Conservation (phyloP, 2,797 vertebrate genomes). For the Parauchenoglanis ngamensis region DNA sequence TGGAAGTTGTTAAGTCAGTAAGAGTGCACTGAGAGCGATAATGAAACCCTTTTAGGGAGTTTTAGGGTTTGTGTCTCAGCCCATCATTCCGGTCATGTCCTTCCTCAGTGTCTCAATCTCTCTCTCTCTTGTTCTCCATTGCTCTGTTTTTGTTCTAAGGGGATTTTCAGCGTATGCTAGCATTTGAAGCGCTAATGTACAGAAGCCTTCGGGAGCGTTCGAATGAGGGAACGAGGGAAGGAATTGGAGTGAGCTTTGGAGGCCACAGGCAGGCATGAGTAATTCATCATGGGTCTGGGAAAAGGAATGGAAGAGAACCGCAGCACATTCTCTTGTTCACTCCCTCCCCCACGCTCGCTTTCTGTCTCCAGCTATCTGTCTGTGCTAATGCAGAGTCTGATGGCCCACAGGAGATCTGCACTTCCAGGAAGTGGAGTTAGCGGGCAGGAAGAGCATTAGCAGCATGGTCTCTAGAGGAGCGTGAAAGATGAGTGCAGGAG, state of each 20-base stretch:
- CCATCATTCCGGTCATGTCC: not conserved
- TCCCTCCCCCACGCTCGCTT: not conserved
- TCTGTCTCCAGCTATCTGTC: slow-evolving; percentile 57
- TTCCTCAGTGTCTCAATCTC: not conserved
- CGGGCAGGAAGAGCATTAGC: slow-evolving; percentile 77
- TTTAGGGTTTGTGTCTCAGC: slow-evolving; percentile 2
- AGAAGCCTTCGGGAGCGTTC: slow-evolving; percentile 28
- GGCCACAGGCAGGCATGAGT: slow-evolving; percentile 77
- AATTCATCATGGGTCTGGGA: slow-evolving; percentile 73
- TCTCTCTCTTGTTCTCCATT: not conserved
- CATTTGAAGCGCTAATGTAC: slow-evolving; percentile 67
- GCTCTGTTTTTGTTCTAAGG: slow-evolving; percentile 13
- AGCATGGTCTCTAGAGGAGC: slow-evolving; percentile 66
- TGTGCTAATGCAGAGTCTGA: slow-evolving; percentile 80
- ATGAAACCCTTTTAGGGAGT: slow-evolving; percentile 8
- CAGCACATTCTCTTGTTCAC: not conserved
- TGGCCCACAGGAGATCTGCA: slow-evolving; percentile 69
- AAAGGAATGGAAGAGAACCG: not conserved
- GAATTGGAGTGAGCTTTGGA: slow-evolving; percentile 70
- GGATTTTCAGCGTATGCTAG: slow-evolving; percentile 59
- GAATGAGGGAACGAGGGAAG: slow-evolving; percentile 36
- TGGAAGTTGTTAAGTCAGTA: not conserved
- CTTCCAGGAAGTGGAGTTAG: slow-evolving; percentile 75
- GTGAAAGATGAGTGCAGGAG: slow-evolving; percentile 63
- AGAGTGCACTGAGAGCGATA: not conserved